Base-by-base conservation (phyloP, 2,888 invertebrate species). In the Dyspetes luteomarginatus region DNA sequence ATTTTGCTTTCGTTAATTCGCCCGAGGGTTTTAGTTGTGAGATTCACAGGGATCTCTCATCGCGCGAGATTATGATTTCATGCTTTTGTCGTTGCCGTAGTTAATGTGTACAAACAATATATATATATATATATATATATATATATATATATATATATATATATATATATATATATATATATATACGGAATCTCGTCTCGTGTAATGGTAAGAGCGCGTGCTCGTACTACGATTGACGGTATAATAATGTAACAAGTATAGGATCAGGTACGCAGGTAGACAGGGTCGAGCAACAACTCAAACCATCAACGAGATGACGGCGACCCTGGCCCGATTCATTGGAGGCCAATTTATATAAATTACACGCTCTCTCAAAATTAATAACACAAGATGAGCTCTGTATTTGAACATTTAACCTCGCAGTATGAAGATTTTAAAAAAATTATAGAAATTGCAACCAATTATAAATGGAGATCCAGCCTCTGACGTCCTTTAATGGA, bases 281-380 rank as follows among this genome's bases (percentile, higher is more conserved):
- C 55, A 41, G 55, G 5, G 45, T 68, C 48, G 30, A 26, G 45
- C 56, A n/a, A 7, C 48, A 12, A 15, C 15, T 24, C 60, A 30
- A 45, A 62, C 43, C 68, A 52, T 64, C 52, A 55, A 55, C 19
- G 75, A 75, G 36, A 36, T 65, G 67, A 75, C 52, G 71, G 60
- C 82, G 82, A 82, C 85, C 84, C 71, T 85, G 85, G 82, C 83
- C 83, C 58, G 75, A 83, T 83, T 83, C n/a, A 30, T 45, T 45
- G 50, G 74, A 81, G 84, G 77, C 81, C 82, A 80, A 78, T 45
- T 72, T 55, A 78, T 79, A 82, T 80, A 71, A 82, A 79, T 82
- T 81, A 81, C 72, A 55, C 67, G 71, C 45, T 65, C 76, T 69
- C 58, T 74, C 69, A 77, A 82, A 82, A 81, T 78, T 74, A 75